Conservation (phyloP, 2,797 vertebrate genomes). For the Nannoperca obscura region DNA sequence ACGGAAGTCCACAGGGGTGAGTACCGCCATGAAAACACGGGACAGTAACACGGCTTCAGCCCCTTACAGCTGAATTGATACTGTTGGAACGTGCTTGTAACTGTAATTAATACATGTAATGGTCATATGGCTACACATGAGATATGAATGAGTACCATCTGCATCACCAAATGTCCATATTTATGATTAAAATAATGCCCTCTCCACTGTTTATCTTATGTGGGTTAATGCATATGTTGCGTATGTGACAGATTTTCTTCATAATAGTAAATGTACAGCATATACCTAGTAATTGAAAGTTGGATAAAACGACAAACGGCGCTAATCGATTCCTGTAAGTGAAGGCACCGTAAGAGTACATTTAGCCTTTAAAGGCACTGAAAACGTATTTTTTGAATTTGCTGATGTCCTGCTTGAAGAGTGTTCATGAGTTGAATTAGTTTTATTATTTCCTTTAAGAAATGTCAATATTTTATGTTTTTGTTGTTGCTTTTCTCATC, state of each 20-base stretch:
- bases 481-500: too few relatives aligned
- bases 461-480: neutral
- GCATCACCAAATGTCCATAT: conserved; percentile 59
- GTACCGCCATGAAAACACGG: conserved; percentile 32
- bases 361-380: neutral
- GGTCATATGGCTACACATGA: conserved; percentile 58
- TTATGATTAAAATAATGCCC: conserved; percentile 19
- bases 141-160: conserved; percentile 68
- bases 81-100: conserved; percentile 5
- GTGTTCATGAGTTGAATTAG: too few relatives aligned
- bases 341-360: neutral
- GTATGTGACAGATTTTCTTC: neutral
- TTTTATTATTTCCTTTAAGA: neutral
- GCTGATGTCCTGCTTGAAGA: neutral
- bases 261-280: neutral
- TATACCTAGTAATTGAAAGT: neutral
- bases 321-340: neutral
- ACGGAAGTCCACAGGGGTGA: conserved; percentile 93
- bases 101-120: conserved; percentile 32
- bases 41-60: neutral
- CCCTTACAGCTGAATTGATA: neutral
- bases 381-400: neutral
- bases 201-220: neutral
- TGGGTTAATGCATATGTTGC: neutral
- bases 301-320: neutral